A percentile compares a stretch with the other conserved stretches of the same genome.
Evolutionary conservation across 1,140 invertebrate genomes (phyloP).

Genomic region (Monomorium pharaonis): DNA sequence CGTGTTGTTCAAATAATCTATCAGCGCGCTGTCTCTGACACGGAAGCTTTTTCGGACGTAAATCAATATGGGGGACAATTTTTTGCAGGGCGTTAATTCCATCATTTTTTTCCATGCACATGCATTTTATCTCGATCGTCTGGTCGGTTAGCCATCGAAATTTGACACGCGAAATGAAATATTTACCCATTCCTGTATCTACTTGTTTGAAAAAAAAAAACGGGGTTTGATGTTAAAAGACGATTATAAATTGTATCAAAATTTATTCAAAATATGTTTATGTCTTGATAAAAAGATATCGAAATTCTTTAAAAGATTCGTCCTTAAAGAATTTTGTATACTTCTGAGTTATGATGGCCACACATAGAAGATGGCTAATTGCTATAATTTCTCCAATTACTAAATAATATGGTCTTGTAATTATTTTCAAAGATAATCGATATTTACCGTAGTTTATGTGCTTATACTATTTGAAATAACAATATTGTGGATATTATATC

Average conservation of each 20-base stretch:
- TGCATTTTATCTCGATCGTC: slow-evolving; percentile 47
- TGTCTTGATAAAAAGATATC: background rate
- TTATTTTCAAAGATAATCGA: no score
- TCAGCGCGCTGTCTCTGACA: slow-evolving; percentile 46
- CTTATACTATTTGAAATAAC: no score
- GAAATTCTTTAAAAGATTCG: background rate
- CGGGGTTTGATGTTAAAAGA: slow-evolving; percentile 12
- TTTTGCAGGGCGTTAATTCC: slow-evolving; percentile 49
- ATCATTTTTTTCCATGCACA: slow-evolving; percentile 48
- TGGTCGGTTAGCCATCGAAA: slow-evolving; percentile 16
- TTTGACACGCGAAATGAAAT: slow-evolving; percentile 46
- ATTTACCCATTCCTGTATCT: slow-evolving; percentile 22
- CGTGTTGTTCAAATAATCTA: slow-evolving; percentile 55
- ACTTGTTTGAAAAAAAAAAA: slow-evolving; percentile 15
- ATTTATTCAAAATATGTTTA: background rate
- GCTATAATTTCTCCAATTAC: no score
- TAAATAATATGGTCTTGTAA: no score
- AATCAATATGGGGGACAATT: slow-evolving; percentile 54
- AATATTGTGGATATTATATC: no score
- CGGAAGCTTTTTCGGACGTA: slow-evolving; percentile 44
- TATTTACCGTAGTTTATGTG: no score
- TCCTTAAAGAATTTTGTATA: background rate
- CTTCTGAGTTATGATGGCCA: no score
- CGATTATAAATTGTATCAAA: background rate
- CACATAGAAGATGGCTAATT: no score